Evolutionary conservation across 1,140 invertebrate genomes (phyloP).

Genomic region (Aphelenchoides fujianensis): DNA sequence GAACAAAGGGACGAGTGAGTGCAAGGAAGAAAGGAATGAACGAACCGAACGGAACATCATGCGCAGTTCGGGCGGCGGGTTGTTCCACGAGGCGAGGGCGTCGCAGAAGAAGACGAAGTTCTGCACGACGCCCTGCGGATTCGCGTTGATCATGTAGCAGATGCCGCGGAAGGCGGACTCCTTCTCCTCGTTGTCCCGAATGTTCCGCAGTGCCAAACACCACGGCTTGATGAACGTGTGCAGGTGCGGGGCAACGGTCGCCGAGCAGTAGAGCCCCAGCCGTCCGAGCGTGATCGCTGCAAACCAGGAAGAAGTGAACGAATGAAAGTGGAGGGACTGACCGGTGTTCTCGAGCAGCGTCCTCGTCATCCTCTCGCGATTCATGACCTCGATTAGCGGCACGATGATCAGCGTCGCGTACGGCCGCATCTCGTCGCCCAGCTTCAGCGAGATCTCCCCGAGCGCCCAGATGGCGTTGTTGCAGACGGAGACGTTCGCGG

Average conservation of each 20-base stretch:
- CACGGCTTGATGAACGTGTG: slow-evolving; percentile 99
- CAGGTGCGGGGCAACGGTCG: slow-evolving; percentile 97
- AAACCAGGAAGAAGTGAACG: no score
- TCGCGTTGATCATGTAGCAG: slow-evolving; percentile 69
- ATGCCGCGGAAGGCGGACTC: slow-evolving; percentile 99
- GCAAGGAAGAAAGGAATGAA: background rate
- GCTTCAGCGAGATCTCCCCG: slow-evolving; percentile 53
- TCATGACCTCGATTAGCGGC: slow-evolving; percentile 87
- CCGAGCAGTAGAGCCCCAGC: slow-evolving; percentile 98
- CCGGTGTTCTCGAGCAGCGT: slow-evolving; percentile 98
- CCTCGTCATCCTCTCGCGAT: slow-evolving; percentile 90
- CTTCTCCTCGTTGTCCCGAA: slow-evolving; percentile 98
- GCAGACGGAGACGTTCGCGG: slow-evolving; percentile 94
- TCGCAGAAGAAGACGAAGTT: slow-evolving; percentile 99
- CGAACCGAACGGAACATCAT: slow-evolving; percentile 95
- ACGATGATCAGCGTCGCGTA: slow-evolving; percentile 82
- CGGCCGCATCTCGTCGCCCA: slow-evolving; percentile 82
- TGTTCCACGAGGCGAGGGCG: slow-evolving; percentile 94
- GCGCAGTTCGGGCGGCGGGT: slow-evolving; percentile 88
- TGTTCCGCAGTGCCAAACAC: slow-evolving; percentile 93
- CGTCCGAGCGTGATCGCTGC: slow-evolving; percentile 99
- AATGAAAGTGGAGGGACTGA: slow-evolving; percentile 69
- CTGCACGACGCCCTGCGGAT: slow-evolving; percentile 65
- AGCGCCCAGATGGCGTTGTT: slow-evolving; percentile 73
- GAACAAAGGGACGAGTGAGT: slow-evolving; percentile 78